These are phyloP conservation scores for Patella pellucida DNA, from an alignment of 2,888 invertebrate genomes.

Conservation along the genomic window DNA sequence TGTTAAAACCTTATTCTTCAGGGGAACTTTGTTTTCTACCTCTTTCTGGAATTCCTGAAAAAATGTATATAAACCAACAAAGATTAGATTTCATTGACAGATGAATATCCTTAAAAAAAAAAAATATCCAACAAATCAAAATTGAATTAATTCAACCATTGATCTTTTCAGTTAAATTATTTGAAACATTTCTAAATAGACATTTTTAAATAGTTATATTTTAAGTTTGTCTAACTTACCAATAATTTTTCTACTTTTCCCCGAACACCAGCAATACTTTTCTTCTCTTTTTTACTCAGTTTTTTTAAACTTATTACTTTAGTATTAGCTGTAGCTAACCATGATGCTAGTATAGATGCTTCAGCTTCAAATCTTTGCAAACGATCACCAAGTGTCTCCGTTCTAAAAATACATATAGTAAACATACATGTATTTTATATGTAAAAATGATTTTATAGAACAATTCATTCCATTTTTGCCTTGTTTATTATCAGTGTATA, in stretches of 20 bases:
- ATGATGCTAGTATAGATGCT: conserved; percentile 57
- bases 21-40: conserved; percentile 57
- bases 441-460: too few relatives aligned
- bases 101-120: neutral
- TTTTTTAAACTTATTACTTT: conserved; percentile 55
- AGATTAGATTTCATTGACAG: neutral
- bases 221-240: conserved; percentile 45
- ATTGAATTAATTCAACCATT: neutral
- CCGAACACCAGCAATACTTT: conserved; percentile 58
- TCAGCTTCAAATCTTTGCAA: conserved; percentile 64
- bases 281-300: conserved; percentile 54
- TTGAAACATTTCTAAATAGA: too few relatives aligned
- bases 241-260: conserved; percentile 64
- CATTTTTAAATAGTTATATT: too few relatives aligned
- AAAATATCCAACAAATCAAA: neutral
- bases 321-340: conserved; percentile 59
- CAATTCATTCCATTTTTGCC: too few relatives aligned
- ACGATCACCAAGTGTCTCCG: conserved; percentile 62
- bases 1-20: conserved; percentile 57
- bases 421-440: too few relatives aligned
- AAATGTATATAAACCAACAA: neutral
- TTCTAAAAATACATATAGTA: conserved; percentile 39
- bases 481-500: too few relatives aligned
- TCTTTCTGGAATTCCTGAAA: conserved; percentile 67
- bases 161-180: too few relatives aligned